Conservation (phyloP, 2,797 vertebrate genomes). For the Leucoraja ocellata region DNA sequence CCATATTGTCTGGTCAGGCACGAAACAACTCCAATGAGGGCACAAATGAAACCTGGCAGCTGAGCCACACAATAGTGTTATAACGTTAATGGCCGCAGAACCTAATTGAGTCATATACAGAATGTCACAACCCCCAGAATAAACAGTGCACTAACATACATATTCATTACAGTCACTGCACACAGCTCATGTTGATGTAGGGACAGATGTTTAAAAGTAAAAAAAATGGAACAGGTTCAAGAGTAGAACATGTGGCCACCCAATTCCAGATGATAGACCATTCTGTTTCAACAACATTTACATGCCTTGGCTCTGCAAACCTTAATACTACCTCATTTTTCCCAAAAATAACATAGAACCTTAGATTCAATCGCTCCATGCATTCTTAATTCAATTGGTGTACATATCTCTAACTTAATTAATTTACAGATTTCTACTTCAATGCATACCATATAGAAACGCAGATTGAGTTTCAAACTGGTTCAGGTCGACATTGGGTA, state of each 20-base stretch:
- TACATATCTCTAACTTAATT: background rate
- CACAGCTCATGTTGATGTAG: background rate
- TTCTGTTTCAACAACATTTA: background rate
- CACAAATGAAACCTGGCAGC: background rate
- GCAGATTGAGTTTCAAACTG: background rate
- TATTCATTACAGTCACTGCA: background rate
- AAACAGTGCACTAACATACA: slow-evolving; percentile 5
- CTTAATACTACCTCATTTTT: background rate
- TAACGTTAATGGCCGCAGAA: background rate
- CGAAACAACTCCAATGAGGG: background rate
- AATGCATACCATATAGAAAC: background rate
- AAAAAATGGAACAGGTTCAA: background rate
- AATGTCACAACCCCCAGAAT: background rate
- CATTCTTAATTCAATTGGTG: background rate
- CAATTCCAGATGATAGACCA: background rate
- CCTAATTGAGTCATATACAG: background rate
- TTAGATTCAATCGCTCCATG: background rate
- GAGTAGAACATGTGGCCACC: too few species aligned
- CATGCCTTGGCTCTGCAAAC: background rate
- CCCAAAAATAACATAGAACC: too few species aligned
- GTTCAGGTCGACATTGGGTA: background rate
- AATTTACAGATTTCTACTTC: background rate
- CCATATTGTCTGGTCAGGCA: background rate
- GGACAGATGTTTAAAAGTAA: too few species aligned
- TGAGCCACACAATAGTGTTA: background rate